These are phyloP conservation scores for Bombus sylvicola DNA, from an alignment of 1,140 invertebrate genomes.

Conservation along the genomic window DNA sequence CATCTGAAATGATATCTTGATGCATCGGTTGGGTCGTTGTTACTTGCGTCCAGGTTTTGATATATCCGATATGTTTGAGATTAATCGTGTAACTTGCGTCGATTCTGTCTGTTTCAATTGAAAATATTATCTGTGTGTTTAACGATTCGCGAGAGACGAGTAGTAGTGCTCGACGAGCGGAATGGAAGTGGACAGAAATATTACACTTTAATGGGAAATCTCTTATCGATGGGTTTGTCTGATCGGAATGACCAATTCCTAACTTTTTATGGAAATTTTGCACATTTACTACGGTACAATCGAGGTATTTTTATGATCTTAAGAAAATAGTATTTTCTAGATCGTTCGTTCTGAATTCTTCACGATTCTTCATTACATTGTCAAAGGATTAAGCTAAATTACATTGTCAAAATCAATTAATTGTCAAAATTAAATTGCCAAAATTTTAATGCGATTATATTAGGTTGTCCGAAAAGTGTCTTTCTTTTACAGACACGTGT, in stretches of 20 bases:
- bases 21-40: not conserved
- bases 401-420: too few species aligned
- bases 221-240: too few species aligned
- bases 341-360: not conserved
- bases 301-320: too few species aligned
- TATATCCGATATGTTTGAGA: not conserved
- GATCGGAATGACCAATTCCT: too few species aligned
- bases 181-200: not conserved
- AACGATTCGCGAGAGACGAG: not conserved
- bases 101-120: not conserved
- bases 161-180: not conserved
- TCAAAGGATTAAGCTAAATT: not conserved
- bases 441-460: not conserved
- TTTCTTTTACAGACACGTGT: too few species aligned
- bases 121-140: not conserved
- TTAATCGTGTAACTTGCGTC: not conserved
- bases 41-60: not conserved
- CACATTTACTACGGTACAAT: too few species aligned
- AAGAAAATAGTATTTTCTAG: too few species aligned
- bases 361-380: not conserved
- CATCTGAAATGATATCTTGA: not conserved
- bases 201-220: too few species aligned
- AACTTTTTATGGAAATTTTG: too few species aligned
- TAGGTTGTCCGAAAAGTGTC: too few species aligned
- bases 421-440: too few species aligned